Percentiles rank a stretch among this genome's conserved stretches.
These are phyloP conservation scores for Athene cunicularia DNA, from an alignment of 2,113 vertebrate species.

Conservation along the genomic window DNA sequence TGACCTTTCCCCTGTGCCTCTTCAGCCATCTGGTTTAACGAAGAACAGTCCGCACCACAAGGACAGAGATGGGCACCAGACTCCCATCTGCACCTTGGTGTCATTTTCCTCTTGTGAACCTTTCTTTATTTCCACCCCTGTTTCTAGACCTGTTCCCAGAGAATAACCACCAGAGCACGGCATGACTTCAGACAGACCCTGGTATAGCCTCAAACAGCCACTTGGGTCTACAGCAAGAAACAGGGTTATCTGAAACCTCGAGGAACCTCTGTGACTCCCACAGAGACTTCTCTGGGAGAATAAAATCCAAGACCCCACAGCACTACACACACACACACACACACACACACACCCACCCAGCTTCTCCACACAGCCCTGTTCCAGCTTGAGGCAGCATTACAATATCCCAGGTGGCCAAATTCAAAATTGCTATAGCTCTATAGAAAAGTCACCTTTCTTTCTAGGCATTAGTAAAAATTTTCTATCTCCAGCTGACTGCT, in stretches of 20 bases:
- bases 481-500: conserved; percentile 64
- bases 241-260: background rate
- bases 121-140: background rate
- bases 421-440: background rate
- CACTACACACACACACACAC: no score
- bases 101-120: background rate
- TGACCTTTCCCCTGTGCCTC: background rate
- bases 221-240: background rate
- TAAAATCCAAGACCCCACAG: background rate
- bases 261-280: background rate
- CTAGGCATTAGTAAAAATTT: conserved; percentile 48
- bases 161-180: rapidly evolving
- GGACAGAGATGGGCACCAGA: background rate
- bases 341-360: background rate
- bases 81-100: background rate
- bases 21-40: background rate
- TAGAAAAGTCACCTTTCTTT: conserved; percentile 67
- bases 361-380: background rate
- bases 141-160: background rate
- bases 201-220: background rate
- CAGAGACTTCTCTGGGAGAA: background rate
- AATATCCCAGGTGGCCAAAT: background rate
- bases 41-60: background rate
- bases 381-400: background rate
- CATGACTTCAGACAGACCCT: background rate